Evolutionary conservation across 2,113 vertebrate genomes (phyloP).

Genomic region (Eubucco bourcierii): DNA sequence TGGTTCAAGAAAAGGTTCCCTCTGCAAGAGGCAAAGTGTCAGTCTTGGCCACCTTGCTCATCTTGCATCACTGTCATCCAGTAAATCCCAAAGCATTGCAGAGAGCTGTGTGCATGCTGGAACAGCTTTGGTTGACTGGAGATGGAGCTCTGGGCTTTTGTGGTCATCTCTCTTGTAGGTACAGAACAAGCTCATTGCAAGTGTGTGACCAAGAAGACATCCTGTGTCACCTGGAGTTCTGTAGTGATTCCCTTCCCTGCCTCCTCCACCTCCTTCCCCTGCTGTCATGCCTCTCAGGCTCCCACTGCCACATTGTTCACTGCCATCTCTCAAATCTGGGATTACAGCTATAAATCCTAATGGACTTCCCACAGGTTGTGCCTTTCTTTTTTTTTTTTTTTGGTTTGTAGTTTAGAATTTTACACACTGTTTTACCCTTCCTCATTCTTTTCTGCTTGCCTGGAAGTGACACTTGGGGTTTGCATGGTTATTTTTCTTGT

Average conservation of each 20-base stretch:
- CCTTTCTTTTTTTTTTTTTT: not conserved
- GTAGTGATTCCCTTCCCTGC: not conserved
- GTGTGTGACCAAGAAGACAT: not conserved
- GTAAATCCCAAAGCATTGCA: not conserved
- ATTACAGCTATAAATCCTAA: not conserved
- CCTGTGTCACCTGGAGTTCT: not conserved
- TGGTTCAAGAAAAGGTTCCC: not conserved
- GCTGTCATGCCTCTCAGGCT: not conserved
- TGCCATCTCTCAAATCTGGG: not conserved
- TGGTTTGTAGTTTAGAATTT: not conserved
- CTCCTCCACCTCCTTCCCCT: not conserved
- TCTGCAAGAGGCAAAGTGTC: not conserved
- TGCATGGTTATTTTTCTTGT: conserved; percentile 45
- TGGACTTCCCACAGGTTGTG: not conserved
- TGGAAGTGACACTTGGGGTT: conserved; percentile 20
- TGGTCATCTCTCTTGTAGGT: not conserved
- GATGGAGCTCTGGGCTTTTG: not conserved
- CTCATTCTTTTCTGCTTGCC: not conserved
- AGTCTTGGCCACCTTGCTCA: not conserved
- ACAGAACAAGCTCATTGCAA: not conserved
- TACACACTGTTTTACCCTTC: conserved; percentile 9
- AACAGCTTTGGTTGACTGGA: not conserved
- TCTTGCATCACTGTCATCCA: not conserved
- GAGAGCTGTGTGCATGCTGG: not conserved
- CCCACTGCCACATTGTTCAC: not conserved